Evolutionary conservation across 2,888 invertebrate genomes (phyloP), one percentile per base, ranked within the genome.

Genomic region (Netelia fuscicornis): DNA sequence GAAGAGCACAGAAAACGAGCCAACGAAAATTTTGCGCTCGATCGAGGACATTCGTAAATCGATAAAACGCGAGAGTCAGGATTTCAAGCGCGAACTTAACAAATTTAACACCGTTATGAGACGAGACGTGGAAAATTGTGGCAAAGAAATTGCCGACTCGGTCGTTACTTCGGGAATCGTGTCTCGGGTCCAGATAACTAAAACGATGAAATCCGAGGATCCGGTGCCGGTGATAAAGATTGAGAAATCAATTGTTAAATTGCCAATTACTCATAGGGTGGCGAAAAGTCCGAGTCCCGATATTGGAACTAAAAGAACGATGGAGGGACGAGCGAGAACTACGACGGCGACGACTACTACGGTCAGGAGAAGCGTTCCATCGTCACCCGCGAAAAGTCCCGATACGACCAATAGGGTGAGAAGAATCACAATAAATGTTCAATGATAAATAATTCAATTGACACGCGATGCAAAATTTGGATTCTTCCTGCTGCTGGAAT

Each of bases 211-310:
- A 78, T 23, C 77, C n/a, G 85, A 80, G 10, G 79, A 78, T 23
- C 64, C 72, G 13, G 72, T 77, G 25, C 86, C 87, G 56, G 68
- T 85, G 23, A 68, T 86, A 8, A 79, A 83, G 68, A 77, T 86
- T 48, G 84, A 87, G 54, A 82, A 83, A 83, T 82, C 88, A 25
- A 80, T 64, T 81, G 83, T 85, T 75, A 85, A 85, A 84, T 81
- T 85, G 54, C 84, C 84, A 83, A 87, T 83, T 87, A 75, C 75
- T 83, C 85, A 70, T 85, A 91, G 91, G 89, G 84, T 90, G 42
- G 83, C 82, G 83, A 91, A 91, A 82, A 89, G 89, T 87, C 89
- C 89, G 71, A 91, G 90, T 83, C 91, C 91, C n/a, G 90, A 91
- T 81, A 70, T 86, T 37, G 78, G 81, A 2, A 71, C 48, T 58